Evolutionary conservation across 2,797 vertebrate species (phyloP), one percentile per base, ranked within the genome.

Genomic region (Protonibea diacanthus): DNA sequence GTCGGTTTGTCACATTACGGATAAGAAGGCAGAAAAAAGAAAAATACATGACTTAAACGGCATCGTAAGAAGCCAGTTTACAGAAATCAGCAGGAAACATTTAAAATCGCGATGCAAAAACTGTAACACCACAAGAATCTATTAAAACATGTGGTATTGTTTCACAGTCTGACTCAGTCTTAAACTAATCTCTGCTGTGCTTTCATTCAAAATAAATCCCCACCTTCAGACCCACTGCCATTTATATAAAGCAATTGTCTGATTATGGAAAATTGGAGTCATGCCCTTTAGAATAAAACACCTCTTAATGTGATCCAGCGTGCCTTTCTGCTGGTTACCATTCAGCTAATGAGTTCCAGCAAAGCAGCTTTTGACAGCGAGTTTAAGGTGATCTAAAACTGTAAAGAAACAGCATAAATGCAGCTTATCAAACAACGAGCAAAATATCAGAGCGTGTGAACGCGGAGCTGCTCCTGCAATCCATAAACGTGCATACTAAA

Each of bases 261-360:
- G 62, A 67, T 61, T 75, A 52, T 49, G 71, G 86, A 85, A 91
- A 91, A 86, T 58, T 74, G 23, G 53, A 86, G 84, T 88, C 58
- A 59, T 65, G 44, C 66, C 66, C 61, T 81, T 71, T 52, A 48
- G 2, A 82, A 79, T 62, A 59, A 83, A 88, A 87, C 57, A 56
- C 18, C 49, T 18, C 8, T 58, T 70, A 77, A 75, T 82, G 80
- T 27, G 53, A 85, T 70, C 76, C 42, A 53, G 63, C 38, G 3
- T 68, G 59, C 29, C 38, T 58, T 81, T 77, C 74, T 63, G 57
- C 63, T 53, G 68, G 44, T 65, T 70, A 67, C 44, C 13, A 13
- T 51, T 60, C 23, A 63, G 44, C 57, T 83, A 85, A 88, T 71
- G 49, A 82, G 38, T 87, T 84, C 66, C 82, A 89, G 77, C 38